These are phyloP conservation scores for Drosophila athabasca DNA, from an alignment of 1,140 invertebrate genomes.

Conservation along the genomic window DNA sequence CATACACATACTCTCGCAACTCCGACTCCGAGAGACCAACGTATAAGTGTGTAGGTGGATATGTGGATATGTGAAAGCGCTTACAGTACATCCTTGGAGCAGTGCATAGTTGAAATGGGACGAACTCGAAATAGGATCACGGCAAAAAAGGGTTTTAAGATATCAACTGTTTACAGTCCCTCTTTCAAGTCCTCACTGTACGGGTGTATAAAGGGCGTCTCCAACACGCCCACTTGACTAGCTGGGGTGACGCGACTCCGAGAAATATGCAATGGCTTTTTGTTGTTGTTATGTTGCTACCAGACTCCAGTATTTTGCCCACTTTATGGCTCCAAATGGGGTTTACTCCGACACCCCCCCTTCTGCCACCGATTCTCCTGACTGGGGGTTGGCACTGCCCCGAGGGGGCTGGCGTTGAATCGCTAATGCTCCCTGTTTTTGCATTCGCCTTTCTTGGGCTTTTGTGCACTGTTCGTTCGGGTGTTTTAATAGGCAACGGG, in stretches of 20 bases:
- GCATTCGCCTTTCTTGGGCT: constrained; percentile 38
- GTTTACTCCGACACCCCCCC: constrained; percentile 10
- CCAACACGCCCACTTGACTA: constrained; percentile 50
- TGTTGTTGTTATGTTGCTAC: constrained; percentile 38
- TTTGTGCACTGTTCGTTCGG: constrained; percentile 62
- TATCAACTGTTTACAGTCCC: no score
- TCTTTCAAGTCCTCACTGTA: background rate
- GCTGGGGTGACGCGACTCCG: constrained; percentile 58
- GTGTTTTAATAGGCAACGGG: constrained; percentile 71
- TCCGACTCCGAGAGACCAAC: no score
- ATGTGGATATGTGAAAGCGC: background rate
- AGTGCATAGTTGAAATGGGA: no score
- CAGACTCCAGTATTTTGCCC: constrained; percentile 64
- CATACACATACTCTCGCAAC: background rate
- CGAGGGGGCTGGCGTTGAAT: constrained; percentile 32
- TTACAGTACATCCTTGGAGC: no score
- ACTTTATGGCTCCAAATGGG: constrained; percentile 72
- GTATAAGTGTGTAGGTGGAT: no score
- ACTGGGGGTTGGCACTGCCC: constrained; percentile 18
- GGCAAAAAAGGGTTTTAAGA: no score
- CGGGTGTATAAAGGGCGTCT: constrained; percentile 19
- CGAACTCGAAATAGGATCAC: no score
- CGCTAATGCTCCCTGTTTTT: constrained; percentile 35
- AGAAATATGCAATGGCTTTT: constrained; percentile 73
- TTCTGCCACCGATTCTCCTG: constrained; percentile 1